Percentiles rank a stretch among this genome's conserved stretches.
These are phyloP conservation scores for Notothenia coriiceps DNA, from an alignment of 2,113 vertebrate species.

Conservation along the genomic window DNA sequence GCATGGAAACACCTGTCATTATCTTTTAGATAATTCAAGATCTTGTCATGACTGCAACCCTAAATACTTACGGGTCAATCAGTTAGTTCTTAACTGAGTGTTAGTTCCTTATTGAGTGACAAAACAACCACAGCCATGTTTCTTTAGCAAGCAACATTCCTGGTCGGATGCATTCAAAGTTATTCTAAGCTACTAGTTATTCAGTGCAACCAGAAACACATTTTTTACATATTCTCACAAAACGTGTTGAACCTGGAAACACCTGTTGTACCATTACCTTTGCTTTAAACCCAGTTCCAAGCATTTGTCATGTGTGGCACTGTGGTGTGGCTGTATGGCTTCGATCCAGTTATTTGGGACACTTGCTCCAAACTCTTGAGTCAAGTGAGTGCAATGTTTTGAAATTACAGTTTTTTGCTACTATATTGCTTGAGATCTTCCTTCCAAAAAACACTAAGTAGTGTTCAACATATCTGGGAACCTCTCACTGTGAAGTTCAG, in stretches of 20 bases:
- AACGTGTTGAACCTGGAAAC: conserved; percentile 14
- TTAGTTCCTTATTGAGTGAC: too few species aligned
- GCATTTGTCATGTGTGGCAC: background rate
- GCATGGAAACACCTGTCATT: too few species aligned
- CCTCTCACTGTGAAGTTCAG: conserved; percentile 13
- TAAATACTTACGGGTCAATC: too few species aligned
- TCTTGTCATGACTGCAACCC: too few species aligned
- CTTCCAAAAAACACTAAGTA: background rate
- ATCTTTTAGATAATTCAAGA: too few species aligned
- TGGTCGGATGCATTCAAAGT: background rate
- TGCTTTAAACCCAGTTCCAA: conserved; percentile 24
- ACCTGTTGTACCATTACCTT: conserved; percentile 22
- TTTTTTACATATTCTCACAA: conserved; percentile 23
- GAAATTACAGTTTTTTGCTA: background rate
- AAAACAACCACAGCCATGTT: too few species aligned
- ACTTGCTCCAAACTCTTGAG: background rate
- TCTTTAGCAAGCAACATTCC: conserved; percentile 6
- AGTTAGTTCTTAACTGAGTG: too few species aligned
- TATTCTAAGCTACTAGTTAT: background rate
- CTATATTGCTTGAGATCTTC: background rate
- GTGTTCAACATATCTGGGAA: background rate
- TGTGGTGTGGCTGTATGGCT: conserved; percentile 28
- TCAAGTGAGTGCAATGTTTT: conserved; percentile 10
- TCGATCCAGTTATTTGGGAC: conserved; percentile 6
- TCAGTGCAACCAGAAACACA: conserved; percentile 14